Evolutionary conservation across 2,888 invertebrate species (phyloP).

Genomic region (Aspidiotus destructor): DNA sequence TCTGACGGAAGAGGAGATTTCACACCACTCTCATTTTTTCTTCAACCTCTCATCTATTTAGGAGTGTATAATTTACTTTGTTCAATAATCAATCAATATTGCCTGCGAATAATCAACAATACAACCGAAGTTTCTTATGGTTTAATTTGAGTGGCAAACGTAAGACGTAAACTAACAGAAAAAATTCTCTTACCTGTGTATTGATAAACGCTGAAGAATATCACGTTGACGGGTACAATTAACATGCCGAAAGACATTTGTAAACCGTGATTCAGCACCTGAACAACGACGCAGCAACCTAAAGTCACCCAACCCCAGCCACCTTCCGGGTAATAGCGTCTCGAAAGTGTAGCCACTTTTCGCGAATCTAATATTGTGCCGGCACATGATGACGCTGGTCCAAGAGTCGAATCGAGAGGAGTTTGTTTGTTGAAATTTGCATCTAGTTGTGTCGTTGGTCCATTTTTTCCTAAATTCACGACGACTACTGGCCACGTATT

Average conservation of each 20-base stretch:
- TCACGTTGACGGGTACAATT: constrained; percentile 52
- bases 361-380: constrained; percentile 38
- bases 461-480: constrained; percentile 35
- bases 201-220: constrained; percentile 34
- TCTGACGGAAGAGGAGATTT: too few relatives aligned
- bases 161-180: too few relatives aligned
- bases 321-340: constrained; percentile 78
- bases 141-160: too few relatives aligned
- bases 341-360: constrained; percentile 48
- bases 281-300: constrained; percentile 60
- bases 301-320: constrained; percentile 81
- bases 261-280: constrained; percentile 64
- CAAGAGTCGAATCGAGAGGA: constrained; percentile 19
- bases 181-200: constrained; percentile 35
- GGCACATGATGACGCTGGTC: constrained; percentile 16
- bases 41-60: too few relatives aligned
- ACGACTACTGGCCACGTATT: constrained; percentile 37
- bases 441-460: constrained; percentile 33
- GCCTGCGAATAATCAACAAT: too few relatives aligned
- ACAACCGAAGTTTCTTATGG: too few relatives aligned
- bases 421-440: constrained; percentile 33
- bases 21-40: too few relatives aligned
- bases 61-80: too few relatives aligned
- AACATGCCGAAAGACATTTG: constrained; percentile 57
- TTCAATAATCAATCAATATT: too few relatives aligned